Evolutionary conservation across 1,140 invertebrate genomes (phyloP), one percentile per base, ranked within the genome.

Genomic region (Ridgeia piscesae): DNA sequence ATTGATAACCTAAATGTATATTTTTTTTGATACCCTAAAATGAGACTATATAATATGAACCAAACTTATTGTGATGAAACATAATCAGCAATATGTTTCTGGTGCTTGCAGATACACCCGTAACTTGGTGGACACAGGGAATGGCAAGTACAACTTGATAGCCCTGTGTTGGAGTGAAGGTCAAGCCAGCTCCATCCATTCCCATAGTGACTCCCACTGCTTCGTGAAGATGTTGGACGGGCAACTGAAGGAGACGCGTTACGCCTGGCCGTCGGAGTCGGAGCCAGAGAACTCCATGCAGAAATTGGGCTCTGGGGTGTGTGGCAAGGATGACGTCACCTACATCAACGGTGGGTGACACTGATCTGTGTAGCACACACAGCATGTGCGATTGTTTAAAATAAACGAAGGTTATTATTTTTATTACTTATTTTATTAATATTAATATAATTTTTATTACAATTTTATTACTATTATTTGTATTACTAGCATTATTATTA

Each of bases 61-160:
- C 89, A 90, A 90, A n/a, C 6, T 42, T 90, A 90, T 34, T 33
- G 42, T 11, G 42, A 90, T 8, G 33, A 34, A 34, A 90, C 6
- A 90, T 90, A n/a, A 90, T n/a, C 34, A 33, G 17, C 34, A 27
- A 14, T 21, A 90, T 90, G 33, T 90, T 42, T 90, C 35, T 90
- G 14, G 89, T 21, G n/a, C 35, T 91, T 94, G 89, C 94, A 96
- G 95, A 92, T 96, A 96, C 92, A 95, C 95, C 17, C 92, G 95
- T 42, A 96, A 96, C 92, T 91, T 96, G 88, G 94, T 95, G 2
- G 95, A 96, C 92, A 93, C 90, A n/a, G 95, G 95, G 6, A 99
- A 99, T 96, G 99, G 98, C 1, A 99, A 98, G 95, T 99, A 99
- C 96, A 99, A 99, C 96, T 96, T 99, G 93, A 99, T 99, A 97